phyloP scores from a whole-genome alignment of 2,113 vertebrate species.

The Junco hyemalis region DNA sequence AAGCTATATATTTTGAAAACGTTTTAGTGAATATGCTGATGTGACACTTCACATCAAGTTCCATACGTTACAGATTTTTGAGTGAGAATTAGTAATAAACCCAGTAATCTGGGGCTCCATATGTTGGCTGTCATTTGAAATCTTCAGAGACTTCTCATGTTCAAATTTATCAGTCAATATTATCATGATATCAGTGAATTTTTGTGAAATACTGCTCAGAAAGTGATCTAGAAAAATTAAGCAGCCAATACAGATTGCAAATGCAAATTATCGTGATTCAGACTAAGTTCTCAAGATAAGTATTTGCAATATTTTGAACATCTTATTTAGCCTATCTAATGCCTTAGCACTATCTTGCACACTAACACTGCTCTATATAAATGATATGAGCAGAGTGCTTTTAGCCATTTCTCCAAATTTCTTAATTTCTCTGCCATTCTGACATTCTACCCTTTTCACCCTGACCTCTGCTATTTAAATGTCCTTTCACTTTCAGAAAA shows the following conservation, averaged over 20 bases:
- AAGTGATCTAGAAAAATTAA: neutral
- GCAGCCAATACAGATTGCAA: neutral
- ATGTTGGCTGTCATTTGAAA: neutral
- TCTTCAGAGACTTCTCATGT: neutral
- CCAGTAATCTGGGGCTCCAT: rapidly evolving
- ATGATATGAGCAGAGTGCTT: neutral
- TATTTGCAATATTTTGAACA: neutral
- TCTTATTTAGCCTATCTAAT: neutral
- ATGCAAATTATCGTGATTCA: neutral
- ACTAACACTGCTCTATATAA: neutral
- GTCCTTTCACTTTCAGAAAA: neutral
- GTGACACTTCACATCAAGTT: neutral
- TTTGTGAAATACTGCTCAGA: neutral
- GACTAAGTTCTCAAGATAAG: neutral
- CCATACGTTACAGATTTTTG: neutral
- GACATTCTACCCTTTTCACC: neutral
- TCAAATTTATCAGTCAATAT: neutral
- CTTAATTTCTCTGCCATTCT: neutral
- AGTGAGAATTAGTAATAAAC: neutral
- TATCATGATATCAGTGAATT: neutral
- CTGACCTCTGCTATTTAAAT: neutral
- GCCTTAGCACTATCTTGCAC: neutral
- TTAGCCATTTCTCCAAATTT: neutral
- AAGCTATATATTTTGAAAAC: neutral
- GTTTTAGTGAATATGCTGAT: neutral